Evolutionary conservation across 2,888 invertebrate species (phyloP).

Genomic region (Pseudococcus jackbeardsleyi): DNA sequence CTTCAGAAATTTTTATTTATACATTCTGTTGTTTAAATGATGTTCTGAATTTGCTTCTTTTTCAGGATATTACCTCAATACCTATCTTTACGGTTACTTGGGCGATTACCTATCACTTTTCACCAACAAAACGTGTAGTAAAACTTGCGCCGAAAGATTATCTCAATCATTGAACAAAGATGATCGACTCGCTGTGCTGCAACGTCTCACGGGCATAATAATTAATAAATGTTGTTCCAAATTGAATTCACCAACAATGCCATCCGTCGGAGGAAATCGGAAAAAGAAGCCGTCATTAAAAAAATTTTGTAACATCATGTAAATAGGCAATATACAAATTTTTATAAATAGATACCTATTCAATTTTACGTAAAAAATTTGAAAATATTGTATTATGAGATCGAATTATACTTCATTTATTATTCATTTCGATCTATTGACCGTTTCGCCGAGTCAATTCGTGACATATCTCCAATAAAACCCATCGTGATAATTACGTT

Average conservation of each 20-base stretch:
- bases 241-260: background rate
- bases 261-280: background rate
- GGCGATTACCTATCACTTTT: constrained; percentile 73
- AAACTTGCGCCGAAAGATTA: constrained; percentile 69
- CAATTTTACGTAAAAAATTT: too few relatives aligned
- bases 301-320: background rate
- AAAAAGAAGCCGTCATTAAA: background rate
- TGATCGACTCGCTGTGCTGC: background rate
- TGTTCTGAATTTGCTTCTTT: background rate
- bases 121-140: constrained; percentile 72
- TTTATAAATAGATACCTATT: too few relatives aligned
- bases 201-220: background rate
- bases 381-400: too few relatives aligned
- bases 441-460: background rate
- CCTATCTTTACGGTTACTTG: constrained; percentile 67
- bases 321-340: background rate
- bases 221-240: background rate
- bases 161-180: background rate
- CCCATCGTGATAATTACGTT: background rate
- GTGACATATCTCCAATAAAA: background rate
- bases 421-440: background rate
- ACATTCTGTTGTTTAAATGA: too few relatives aligned
- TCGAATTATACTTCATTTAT: too few relatives aligned
- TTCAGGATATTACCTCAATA: background rate
- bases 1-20: too few relatives aligned